These are phyloP conservation scores for Leptopterna dolabrata DNA, from an alignment of 2,888 invertebrate species.

Conservation along the genomic window DNA sequence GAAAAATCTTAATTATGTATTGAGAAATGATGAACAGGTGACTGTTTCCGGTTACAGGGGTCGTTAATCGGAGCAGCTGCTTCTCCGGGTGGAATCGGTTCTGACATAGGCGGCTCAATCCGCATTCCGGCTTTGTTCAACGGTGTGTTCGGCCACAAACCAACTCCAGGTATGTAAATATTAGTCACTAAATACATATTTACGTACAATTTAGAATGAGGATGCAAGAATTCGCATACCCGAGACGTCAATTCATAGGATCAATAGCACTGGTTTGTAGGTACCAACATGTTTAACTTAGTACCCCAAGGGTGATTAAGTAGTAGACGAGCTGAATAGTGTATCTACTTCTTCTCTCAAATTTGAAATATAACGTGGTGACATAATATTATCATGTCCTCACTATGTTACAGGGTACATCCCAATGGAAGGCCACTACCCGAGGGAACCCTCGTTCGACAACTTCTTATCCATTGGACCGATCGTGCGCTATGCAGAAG, in stretches of 20 bases:
- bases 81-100: conserved; percentile 84
- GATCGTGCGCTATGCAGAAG: conserved; percentile 87
- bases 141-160: conserved; percentile 94
- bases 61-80: conserved; percentile 83
- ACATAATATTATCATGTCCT: too few species aligned
- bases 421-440: conserved; percentile 77
- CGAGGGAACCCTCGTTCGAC: conserved; percentile 74
- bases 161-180: conserved; percentile 67
- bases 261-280: too few species aligned
- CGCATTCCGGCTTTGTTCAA: conserved; percentile 90
- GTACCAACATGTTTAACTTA: too few species aligned
- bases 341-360: too few species aligned
- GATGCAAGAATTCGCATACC: neutral
- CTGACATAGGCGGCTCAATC: conserved; percentile 92
- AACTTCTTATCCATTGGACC: conserved; percentile 85
- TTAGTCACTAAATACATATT: too few species aligned
- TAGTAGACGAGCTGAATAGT: too few species aligned
- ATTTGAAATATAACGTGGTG: too few species aligned
- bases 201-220: too few species aligned
- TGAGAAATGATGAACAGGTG: neutral
- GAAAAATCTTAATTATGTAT: neutral
- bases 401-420: conserved; percentile 71
- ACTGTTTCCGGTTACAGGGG: conserved; percentile 68
- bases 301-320: too few species aligned
- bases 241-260: too few species aligned